Conservation (phyloP, 2,797 vertebrate genomes). For the Sternarchorhynchus goeldii region DNA sequence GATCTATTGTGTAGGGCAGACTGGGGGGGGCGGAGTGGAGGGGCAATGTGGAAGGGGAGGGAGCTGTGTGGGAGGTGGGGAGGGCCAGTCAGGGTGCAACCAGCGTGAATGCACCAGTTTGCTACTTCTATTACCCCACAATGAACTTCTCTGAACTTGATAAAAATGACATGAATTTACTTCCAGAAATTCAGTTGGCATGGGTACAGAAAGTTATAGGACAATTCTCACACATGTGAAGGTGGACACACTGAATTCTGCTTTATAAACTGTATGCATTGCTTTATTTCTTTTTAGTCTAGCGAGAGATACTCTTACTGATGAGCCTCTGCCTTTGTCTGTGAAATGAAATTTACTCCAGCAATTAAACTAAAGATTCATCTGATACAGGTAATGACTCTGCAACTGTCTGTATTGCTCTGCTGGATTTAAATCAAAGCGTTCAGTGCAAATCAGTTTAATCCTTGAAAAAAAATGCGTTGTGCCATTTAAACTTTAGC, state of each 20-base stretch:
- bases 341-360: not conserved
- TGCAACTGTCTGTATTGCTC: no score
- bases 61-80: not conserved
- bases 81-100: not conserved
- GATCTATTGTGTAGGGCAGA: constrained; percentile 88
- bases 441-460: not conserved
- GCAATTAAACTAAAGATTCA: not conserved
- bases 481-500: no score
- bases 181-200: constrained; percentile 62
- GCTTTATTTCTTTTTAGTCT: not conserved
- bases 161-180: constrained; percentile 51
- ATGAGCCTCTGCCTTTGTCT: not conserved
- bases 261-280: constrained; percentile 69
- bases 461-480: no score
- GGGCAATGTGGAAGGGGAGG: no score
- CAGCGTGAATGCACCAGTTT: no score
- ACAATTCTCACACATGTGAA: constrained; percentile 51
- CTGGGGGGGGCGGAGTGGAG: not conserved
- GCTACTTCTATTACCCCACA: no score
- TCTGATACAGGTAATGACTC: constrained; percentile 48
- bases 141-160: not conserved
- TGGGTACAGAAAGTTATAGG: constrained; percentile 43
- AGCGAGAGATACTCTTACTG: not conserved
- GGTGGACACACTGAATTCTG: constrained; percentile 57
- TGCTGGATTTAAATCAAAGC: no score